Evolutionary conservation across 2,113 vertebrate genomes (phyloP).

Genomic region (human (Homo sapiens)): DNA sequence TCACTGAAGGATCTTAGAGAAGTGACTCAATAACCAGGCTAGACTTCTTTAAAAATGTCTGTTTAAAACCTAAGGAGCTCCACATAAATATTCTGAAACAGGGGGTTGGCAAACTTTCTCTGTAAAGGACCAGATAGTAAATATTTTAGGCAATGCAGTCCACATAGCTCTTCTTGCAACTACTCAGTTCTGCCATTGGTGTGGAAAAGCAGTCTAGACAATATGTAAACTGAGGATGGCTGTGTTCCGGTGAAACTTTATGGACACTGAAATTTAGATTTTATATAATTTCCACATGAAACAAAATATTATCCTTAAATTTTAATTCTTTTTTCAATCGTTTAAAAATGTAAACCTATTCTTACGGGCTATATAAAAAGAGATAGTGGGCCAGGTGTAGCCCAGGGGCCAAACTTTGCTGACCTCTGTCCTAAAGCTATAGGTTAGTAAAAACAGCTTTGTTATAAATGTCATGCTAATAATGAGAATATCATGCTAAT

Average conservation of each 20-base stretch:
- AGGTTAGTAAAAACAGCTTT: not conserved
- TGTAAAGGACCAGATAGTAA: not conserved
- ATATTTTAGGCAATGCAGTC: not conserved
- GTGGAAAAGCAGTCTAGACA: not conserved
- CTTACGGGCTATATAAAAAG: not conserved
- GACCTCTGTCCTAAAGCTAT: not conserved
- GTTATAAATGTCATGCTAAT: not conserved
- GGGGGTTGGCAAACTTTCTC: not conserved
- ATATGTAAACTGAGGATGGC: not conserved
- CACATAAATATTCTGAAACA: not conserved
- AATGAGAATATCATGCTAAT: not conserved
- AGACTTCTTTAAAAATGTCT: not conserved
- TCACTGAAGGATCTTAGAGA: not conserved
- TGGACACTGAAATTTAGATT: not conserved
- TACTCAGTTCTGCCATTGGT: not conserved
- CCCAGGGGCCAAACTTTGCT: not conserved
- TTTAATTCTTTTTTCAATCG: not conserved
- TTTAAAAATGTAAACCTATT: not conserved
- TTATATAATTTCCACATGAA: not conserved
- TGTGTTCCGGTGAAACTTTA: not conserved
- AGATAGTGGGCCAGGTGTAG: not conserved
- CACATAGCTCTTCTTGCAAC: not conserved
- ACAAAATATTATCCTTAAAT: not conserved
- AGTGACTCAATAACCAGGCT: not conserved
- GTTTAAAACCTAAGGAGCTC: not conserved